Evolutionary conservation across 2,888 invertebrate genomes (phyloP).

Genomic region (Oconnorella tubifera): DNA sequence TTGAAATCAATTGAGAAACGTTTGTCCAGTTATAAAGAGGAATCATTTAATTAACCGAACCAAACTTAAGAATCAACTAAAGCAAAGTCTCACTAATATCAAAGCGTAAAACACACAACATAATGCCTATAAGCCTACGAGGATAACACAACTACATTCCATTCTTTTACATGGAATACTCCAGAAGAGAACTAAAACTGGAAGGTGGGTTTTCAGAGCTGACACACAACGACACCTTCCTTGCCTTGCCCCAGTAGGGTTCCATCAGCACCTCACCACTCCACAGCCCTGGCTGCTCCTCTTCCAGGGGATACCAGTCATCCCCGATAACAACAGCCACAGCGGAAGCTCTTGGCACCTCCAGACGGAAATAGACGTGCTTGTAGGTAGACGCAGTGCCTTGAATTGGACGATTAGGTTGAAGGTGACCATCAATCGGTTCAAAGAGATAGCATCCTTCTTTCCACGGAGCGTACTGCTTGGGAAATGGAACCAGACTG

Average conservation of each 20-base stretch:
- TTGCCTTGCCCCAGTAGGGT: conserved; percentile 42
- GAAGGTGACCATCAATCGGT: conserved; percentile 41
- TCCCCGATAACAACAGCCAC: conserved; percentile 54
- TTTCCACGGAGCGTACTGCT: conserved; percentile 57
- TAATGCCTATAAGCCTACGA: no score
- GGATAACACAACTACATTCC: no score
- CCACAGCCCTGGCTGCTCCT: conserved; percentile 42
- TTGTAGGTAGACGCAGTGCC: conserved; percentile 32
- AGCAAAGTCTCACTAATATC: no score
- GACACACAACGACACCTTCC: conserved; percentile 51
- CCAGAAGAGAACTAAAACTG: conserved; percentile 54
- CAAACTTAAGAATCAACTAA: no score
- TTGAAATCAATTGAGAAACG: no score
- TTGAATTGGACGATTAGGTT: conserved; percentile 31
- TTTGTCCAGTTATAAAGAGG: no score
- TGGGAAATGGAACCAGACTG: conserved; percentile 47
- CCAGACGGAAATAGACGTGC: conserved; percentile 39
- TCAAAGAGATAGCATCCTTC: conserved; percentile 55
- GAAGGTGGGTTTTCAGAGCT: conserved; percentile 51
- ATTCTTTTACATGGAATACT: conserved; percentile 47
- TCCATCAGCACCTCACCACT: conserved; percentile 46
- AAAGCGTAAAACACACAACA: no score
- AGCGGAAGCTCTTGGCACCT: conserved; percentile 49
- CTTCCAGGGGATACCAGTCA: conserved; percentile 53
- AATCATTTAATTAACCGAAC: no score